Base-by-base conservation (phyloP, 2,797 vertebrate genomes). In the Mallotus villosus region DNA sequence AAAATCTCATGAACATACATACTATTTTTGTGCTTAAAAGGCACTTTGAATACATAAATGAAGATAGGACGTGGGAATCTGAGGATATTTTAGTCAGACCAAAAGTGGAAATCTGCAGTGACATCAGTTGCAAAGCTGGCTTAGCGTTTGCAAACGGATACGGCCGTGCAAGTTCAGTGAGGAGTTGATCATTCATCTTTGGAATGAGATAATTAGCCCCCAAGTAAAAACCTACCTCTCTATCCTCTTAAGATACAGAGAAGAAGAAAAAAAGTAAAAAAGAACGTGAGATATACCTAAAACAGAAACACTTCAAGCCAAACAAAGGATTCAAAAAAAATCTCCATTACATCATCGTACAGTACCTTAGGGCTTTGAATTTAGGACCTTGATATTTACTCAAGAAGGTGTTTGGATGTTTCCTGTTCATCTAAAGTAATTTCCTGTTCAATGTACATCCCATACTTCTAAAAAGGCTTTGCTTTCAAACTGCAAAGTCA, bases 1-100 rank as follows among this genome's bases (percentile, higher is more conserved):
- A 78, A n/a, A 65, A 65, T 63, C 24, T 25, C 69, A 63, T 70
- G 69, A 78, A 77, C 62, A 75, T 68, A 81, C 80, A 74, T 81
- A 76, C 67, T 72, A 61, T 61, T 81, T 79, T 85, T 86, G 87
- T 89, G 85, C 85, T 75, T 86, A 70, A 91, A 91, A 91, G 90
- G 89, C 90, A 91, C 90, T 89, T 89, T 81, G 80, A 80, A 87
- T 82, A 90, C 74, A 74, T 63, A 77, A 73, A 74, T 70, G n/a
- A 49, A 69, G 77, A 67, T 49, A 12, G 16, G 78, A 71, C 7
- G 22, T 37, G 24, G 74, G 74, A 68, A 79, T 78, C 32, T 57
- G 71, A 71, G 62, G 65, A 76, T 3, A 19, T 68, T 27, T 53
- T 59, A 58, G 53, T 74, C 55, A 16, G 67, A 76, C 70, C 24